Conservation (phyloP, 1,140 invertebrate species). For the Rhopalosiphum padi region DNA sequence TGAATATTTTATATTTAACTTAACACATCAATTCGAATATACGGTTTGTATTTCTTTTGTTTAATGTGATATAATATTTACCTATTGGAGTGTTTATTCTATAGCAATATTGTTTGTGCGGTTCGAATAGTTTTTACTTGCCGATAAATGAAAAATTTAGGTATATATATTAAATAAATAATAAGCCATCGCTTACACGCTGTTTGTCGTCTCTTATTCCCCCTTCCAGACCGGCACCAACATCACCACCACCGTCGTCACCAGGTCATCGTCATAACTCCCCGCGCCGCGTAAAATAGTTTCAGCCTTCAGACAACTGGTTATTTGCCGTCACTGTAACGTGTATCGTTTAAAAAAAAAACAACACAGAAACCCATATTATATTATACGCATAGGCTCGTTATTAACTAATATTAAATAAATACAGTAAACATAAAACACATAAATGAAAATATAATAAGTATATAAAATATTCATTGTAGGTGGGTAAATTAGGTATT, state of each 20-base stretch:
- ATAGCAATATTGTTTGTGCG: neutral
- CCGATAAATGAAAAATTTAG: neutral
- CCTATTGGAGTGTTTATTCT: neutral
- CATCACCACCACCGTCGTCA: neutral
- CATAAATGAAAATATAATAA: neutral
- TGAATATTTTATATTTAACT: no score
- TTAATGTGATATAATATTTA: neutral
- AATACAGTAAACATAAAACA: neutral
- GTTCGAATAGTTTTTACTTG: neutral
- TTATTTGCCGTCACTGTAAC: constrained; percentile 15
- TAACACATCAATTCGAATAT: no score
- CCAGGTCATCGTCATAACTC: neutral
- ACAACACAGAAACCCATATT: neutral
- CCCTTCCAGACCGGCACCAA: neutral
- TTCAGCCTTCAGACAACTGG: constrained; percentile 32
- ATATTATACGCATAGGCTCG: neutral
- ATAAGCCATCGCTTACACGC: neutral
- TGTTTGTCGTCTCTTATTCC: neutral
- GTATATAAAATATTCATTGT: neutral
- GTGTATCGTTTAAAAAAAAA: neutral
- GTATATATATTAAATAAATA: constrained; percentile 23
- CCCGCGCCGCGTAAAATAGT: neutral
- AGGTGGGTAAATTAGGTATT: neutral
- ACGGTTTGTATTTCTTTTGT: neutral
- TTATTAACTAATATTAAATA: neutral